These are phyloP conservation scores for Magallana nippona DNA, from an alignment of 2,888 invertebrate species.

Conservation along the genomic window DNA sequence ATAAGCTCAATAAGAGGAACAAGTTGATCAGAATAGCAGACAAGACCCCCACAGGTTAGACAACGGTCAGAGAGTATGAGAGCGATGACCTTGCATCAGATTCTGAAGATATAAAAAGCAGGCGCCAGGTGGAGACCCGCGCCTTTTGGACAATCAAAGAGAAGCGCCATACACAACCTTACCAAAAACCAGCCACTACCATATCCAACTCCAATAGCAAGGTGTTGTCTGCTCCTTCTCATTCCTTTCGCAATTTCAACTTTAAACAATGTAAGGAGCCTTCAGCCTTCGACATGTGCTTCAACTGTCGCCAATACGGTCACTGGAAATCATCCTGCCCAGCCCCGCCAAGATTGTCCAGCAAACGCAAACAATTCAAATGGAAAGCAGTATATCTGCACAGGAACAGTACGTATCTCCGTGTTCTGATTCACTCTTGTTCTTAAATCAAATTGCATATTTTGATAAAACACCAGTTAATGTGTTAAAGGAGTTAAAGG, in stretches of 20 bases:
- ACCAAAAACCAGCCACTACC: conserved; percentile 16
- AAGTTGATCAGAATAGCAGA: conserved; percentile 41
- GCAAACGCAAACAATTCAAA: neutral
- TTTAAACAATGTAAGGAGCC: conserved; percentile 25
- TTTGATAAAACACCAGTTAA: conserved; percentile 16
- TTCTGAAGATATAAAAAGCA: conserved; percentile 31
- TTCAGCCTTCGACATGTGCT: conserved; percentile 27
- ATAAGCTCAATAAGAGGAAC: conserved; percentile 14
- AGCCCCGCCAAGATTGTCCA: neutral
- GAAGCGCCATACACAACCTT: conserved; percentile 29
- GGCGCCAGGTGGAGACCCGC: conserved; percentile 34
- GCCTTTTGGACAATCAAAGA: conserved; percentile 22
- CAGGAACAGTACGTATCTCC: neutral
- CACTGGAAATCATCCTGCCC: conserved; percentile 38
- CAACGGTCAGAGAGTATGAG: conserved; percentile 36
- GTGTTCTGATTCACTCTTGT: neutral
- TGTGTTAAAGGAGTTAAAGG: conserved; percentile 29
- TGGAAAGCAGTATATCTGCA: neutral
- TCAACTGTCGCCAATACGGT: conserved; percentile 6
- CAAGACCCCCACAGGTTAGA: conserved; percentile 39
- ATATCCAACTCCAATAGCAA: neutral
- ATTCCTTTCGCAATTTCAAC: neutral
- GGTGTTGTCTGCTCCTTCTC: neutral
- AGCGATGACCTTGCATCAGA: conserved; percentile 40
- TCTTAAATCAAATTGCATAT: conserved; percentile 6